Base-by-base conservation (phyloP, 2,113 vertebrate genomes). In the Cynopterus brachyotis region DNA sequence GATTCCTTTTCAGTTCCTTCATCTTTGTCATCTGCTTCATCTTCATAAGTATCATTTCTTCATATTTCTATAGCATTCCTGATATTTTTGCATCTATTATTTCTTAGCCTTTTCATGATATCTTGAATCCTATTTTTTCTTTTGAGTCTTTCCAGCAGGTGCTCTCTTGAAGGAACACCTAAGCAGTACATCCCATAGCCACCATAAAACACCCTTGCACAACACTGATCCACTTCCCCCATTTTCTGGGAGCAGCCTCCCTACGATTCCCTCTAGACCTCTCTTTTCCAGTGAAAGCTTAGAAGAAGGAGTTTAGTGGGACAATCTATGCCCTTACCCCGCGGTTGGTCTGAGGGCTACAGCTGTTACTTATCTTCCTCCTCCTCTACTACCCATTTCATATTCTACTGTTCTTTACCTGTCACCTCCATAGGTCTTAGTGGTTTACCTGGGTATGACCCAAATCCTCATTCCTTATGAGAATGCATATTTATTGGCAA, bases 121-220 rank as follows among this genome's bases (percentile, higher is more conserved):
- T 99, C 99, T 95, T 99, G 99, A 37, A 99, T 99, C 98, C 99
- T 99, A 98, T 99, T 99, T 98, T 99, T 99, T 99, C 99, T 99
- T 97, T 99, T 99, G 98, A 99, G 98, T 59, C 99, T 99, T 96
- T 99, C 99, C 72, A 99, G 99, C 93, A 99, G 98, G 97, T 99
- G 99, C 98, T 99, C 20, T 89, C 64, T 83, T 42, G 17, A 69
- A 24, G 16, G 40, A 26, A 35, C 9, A 24, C 64, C 76, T 75
- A 6, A 82, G 78, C n/a, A 55, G 16, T 66, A 67, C 37, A n/a
- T 55, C 22, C 28, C 30, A 35, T 15, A 30, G 24, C 85, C 66
- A 89, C 47, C 35, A 16, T 20, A 53, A 45, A 62, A 50, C 9
- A 8, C 9, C 10, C 35, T 53, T 42, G 16, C 11, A 12, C 12